These are phyloP conservation scores for Epinephelus awoara DNA, from an alignment of 2,797 vertebrate genomes.

Conservation along the genomic window DNA sequence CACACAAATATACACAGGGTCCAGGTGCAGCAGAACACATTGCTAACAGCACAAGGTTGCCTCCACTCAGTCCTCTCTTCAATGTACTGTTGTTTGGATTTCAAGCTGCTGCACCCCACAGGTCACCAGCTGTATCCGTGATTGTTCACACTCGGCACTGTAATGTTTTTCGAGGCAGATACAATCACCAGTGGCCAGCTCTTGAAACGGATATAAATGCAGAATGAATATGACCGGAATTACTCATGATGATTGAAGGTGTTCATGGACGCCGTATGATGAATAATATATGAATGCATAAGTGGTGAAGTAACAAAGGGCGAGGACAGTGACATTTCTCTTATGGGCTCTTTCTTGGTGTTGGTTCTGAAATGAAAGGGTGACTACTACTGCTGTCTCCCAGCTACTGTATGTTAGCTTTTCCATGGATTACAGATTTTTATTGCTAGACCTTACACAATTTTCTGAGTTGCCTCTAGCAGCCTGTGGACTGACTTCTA, in stretches of 20 bases:
- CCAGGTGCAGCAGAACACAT: conserved; percentile 34
- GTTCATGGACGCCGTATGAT: background rate
- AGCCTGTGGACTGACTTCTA: too few species aligned
- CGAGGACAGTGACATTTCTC: background rate
- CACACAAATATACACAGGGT: background rate
- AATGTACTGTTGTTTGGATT: conserved; percentile 24
- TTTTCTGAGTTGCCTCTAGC: too few species aligned
- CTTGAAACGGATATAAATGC: background rate
- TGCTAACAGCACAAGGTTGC: conserved; percentile 27
- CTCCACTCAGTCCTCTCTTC: conserved; percentile 4
- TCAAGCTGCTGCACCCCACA: background rate
- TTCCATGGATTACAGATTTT: too few species aligned
- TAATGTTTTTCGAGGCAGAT: background rate
- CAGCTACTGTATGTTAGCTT: too few species aligned
- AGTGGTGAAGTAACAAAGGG: background rate
- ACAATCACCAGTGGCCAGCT: background rate
- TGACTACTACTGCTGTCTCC: background rate
- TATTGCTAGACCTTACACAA: too few species aligned
- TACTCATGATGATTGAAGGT: background rate
- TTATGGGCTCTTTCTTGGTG: too few species aligned
- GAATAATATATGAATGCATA: background rate
- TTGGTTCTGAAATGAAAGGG: background rate
- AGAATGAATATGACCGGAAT: background rate
- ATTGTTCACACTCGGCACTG: conserved; percentile 15
- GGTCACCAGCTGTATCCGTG: conserved; percentile 29